A percentile compares a stretch with the other conserved stretches of the same genome.
These are phyloP conservation scores for Tryphoninae sp. DNA, from an alignment of 2,888 invertebrate genomes.

Conservation along the genomic window DNA sequence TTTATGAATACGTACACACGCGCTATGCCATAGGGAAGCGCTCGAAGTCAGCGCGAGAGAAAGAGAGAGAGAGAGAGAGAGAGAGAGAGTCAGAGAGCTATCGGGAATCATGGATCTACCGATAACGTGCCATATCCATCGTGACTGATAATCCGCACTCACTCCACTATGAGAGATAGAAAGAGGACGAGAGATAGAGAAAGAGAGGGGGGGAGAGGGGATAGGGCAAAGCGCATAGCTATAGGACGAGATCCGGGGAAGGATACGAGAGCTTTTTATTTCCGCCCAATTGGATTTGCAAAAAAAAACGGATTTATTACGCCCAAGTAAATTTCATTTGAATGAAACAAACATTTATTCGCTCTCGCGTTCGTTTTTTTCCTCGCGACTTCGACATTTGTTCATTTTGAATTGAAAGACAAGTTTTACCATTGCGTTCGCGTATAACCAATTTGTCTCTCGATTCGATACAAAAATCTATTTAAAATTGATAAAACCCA, in stretches of 20 bases:
- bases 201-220: constrained; percentile 26
- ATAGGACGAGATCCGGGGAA: constrained; percentile 11
- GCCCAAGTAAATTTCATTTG: neutral
- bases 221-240: constrained; percentile 50
- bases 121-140: constrained; percentile 53
- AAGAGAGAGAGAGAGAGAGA: constrained; percentile 11
- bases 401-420: too few relatives aligned
- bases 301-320: constrained; percentile 48
- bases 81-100: constrained; percentile 32
- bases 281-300: constrained; percentile 69
- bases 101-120: constrained; percentile 52
- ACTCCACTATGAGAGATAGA: neutral
- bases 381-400: too few relatives aligned
- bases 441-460: too few relatives aligned
- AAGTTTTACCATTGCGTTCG: too few relatives aligned
- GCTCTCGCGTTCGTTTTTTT: neutral
- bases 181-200: too few relatives aligned
- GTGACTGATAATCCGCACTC: constrained; percentile 49
- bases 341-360: neutral
- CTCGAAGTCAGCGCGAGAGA: neutral
- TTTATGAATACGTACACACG: constrained; percentile 46
- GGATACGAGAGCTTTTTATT: constrained; percentile 65
- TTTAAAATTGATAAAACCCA: neutral
- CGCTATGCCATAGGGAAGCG: constrained; percentile 13
- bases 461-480: too few relatives aligned